These are phyloP conservation scores for Orthosia incerta DNA, from an alignment of 2,888 invertebrate species.

Conservation along the genomic window DNA sequence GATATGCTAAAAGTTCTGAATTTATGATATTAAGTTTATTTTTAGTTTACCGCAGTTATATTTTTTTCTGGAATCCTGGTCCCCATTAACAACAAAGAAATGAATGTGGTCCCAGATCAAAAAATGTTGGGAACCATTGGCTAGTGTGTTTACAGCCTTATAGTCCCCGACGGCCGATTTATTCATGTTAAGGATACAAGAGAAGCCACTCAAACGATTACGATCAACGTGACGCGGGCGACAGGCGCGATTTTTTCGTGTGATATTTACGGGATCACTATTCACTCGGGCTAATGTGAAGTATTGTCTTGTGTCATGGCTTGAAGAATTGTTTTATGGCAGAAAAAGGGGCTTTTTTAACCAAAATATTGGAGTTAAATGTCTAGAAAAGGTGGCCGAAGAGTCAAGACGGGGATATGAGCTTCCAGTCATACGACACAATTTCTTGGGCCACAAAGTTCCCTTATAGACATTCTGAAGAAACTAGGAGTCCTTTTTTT, in stretches of 20 bases:
- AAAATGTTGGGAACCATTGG: not conserved
- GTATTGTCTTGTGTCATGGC: constrained; percentile 14
- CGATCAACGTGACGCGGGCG: constrained; percentile 55
- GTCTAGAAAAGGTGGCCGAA: not conserved
- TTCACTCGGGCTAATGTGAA: constrained; percentile 32
- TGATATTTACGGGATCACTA: constrained; percentile 41
- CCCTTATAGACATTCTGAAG: too few species aligned
- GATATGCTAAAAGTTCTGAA: too few species aligned
- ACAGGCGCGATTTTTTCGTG: constrained; percentile 53
- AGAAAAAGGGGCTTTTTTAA: not conserved
- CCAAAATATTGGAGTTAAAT: not conserved
- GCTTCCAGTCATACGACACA: too few species aligned
- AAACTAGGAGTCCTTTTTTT: too few species aligned
- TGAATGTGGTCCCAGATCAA: too few species aligned
- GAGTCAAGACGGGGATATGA: not conserved
- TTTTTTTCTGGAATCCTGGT: too few species aligned
- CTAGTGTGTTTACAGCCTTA: constrained; percentile 42
- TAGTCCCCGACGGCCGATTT: constrained; percentile 67
- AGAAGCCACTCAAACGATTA: constrained; percentile 74
- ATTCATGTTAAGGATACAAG: constrained; percentile 76
- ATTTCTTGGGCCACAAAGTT: too few species aligned
- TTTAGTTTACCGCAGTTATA: too few species aligned
- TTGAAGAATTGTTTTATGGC: constrained; percentile 21
- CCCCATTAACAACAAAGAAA: too few species aligned
- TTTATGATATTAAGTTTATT: too few species aligned